Conservation (phyloP, 2,113 vertebrate genomes). For the Muntiacus muntjak region DNA sequence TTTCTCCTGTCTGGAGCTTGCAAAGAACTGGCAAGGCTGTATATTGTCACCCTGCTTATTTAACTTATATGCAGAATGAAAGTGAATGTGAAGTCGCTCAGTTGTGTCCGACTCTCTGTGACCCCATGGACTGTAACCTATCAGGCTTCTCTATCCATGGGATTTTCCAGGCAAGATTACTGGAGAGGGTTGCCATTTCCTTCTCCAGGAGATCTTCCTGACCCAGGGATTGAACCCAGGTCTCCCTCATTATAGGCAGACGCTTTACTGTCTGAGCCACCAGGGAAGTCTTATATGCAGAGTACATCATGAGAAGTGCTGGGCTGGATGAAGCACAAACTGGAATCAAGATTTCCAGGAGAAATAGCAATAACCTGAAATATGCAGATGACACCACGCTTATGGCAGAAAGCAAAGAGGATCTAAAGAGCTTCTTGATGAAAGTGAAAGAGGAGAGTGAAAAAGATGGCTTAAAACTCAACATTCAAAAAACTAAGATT, state of each 20-base stretch:
- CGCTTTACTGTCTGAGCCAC: too few relatives aligned
- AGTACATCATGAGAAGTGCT: background rate
- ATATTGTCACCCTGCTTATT: background rate
- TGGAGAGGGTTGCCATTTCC: too few relatives aligned
- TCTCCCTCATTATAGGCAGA: too few relatives aligned
- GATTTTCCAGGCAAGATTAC: too few relatives aligned
- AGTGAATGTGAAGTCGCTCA: too few relatives aligned
- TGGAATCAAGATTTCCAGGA: background rate
- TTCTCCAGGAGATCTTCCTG: too few relatives aligned
- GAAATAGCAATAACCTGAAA: background rate
- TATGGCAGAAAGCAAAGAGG: background rate
- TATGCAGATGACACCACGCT: background rate
- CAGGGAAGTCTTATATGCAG: background rate
- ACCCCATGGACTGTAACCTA: too few relatives aligned
- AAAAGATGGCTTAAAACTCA: background rate
- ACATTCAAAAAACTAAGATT: background rate
- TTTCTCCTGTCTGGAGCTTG: background rate
- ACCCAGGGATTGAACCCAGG: too few relatives aligned
- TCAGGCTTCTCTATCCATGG: too few relatives aligned
- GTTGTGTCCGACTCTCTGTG: too few relatives aligned
- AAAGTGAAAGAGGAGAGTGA: background rate
- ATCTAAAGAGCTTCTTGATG: background rate
- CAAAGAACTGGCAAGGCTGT: background rate
- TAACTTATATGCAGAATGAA: background rate
- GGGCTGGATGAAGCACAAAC: background rate